phyloP scores from a whole-genome alignment of 2,797 vertebrate genomes.

The Echiichthys vipera region DNA sequence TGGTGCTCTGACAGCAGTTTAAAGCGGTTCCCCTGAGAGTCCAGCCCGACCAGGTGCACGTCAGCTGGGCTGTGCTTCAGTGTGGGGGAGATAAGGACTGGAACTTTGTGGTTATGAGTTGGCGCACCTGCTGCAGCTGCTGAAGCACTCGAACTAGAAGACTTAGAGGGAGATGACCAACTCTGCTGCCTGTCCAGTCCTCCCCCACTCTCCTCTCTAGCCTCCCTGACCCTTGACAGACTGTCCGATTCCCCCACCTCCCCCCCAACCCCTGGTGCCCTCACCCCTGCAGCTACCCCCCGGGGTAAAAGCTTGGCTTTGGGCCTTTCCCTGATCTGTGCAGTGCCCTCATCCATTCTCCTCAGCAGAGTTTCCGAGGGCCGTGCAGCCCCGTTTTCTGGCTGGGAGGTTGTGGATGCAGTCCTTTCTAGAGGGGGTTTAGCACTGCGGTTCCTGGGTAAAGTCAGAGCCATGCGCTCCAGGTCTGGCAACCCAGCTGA shows the following conservation, averaged over 20 bases:
- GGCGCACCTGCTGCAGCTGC: conserved; percentile 69
- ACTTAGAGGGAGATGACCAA: conserved; percentile 93
- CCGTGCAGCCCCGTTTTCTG: conserved; percentile 89
- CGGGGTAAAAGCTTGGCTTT: conserved; percentile 96
- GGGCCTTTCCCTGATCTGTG: conserved; percentile 93
- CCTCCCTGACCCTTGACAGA: conserved; percentile 85
- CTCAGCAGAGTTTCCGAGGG: conserved; percentile 85
- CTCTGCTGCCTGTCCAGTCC: conserved; percentile 80
- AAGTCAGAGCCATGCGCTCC: conserved; percentile 95
- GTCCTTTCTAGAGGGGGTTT: conserved; percentile 95
- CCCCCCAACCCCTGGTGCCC: conserved; percentile 83
- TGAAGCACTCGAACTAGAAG: conserved; percentile 70
- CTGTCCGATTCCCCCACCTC: conserved; percentile 79
- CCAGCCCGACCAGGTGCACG: conserved; percentile 94
- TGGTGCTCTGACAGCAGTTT: conserved; percentile 97
- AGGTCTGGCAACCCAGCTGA: conserved; percentile 96
- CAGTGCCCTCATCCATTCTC: conserved; percentile 92
- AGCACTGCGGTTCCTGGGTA: conserved; percentile 96
- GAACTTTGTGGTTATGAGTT: conserved; percentile 98
- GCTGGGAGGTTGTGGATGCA: conserved; percentile 91
- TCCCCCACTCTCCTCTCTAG: conserved; percentile 66
- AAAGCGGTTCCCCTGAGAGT: conserved; percentile 99
- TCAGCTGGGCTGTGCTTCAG: conserved; percentile 94
- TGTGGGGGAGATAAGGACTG: conserved; percentile 97
- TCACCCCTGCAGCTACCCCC: conserved; percentile 74